Conservation (phyloP, 2,888 invertebrate genomes). For the Petrolisthes manimaculis region DNA sequence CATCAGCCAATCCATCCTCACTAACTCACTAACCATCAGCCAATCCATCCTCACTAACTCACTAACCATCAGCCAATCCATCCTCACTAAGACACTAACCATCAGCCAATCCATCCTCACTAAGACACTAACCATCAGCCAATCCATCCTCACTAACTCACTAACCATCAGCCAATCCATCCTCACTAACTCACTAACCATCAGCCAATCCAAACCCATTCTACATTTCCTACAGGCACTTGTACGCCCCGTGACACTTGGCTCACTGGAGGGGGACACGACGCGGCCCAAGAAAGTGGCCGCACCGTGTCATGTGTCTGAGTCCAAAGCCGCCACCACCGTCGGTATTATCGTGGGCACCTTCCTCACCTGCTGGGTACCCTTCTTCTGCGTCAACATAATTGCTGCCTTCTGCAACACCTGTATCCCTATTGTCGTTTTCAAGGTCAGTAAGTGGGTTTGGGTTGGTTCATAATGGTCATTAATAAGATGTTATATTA, state of each 20-base stretch:
- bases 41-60: too few species aligned
- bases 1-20: too few species aligned
- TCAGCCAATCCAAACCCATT: constrained; percentile 1
- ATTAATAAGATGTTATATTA: too few species aligned
- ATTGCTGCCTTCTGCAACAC: constrained; percentile 95
- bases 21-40: neutral
- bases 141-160: too few species aligned
- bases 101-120: neutral
- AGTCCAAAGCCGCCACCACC: constrained; percentile 98
- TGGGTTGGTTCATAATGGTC: too few species aligned
- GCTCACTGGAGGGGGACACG: constrained; percentile 65
- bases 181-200: neutral
- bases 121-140: too few species aligned
- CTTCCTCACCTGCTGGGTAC: constrained; percentile 96
- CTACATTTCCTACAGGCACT: constrained; percentile 72
- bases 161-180: neutral
- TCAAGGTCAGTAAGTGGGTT: constrained; percentile 70
- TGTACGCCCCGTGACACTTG: constrained; percentile 64
- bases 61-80: neutral
- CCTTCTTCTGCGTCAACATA: constrained; percentile 98
- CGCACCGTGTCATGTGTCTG: constrained; percentile 88
- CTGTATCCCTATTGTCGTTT: constrained; percentile 79
- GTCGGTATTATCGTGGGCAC: constrained; percentile 99
- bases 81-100: neutral
- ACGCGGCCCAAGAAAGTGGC: constrained; percentile 67